Base-by-base conservation (phyloP, 2,113 vertebrate genomes). In the Hydrolagus affinis region DNA sequence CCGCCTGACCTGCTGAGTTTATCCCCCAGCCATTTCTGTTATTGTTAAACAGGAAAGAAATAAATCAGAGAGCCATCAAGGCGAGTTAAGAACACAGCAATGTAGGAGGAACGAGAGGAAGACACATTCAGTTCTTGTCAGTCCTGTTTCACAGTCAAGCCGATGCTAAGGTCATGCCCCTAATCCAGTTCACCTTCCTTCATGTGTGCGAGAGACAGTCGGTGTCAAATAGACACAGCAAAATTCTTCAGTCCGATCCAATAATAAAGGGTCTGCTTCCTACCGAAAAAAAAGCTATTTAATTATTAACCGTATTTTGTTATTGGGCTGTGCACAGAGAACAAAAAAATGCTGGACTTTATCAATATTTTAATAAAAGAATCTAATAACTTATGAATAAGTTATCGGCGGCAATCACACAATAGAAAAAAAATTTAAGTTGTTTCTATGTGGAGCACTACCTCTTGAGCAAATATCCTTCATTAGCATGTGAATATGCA, bases 401-500 rank as follows among this genome's bases (percentile, higher is more conserved):
- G 87, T 86, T 66, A 86, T 88, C 78, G 87, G 88, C 44, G 88
- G 89, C 88, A 87, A 85, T 88, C 86, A 60, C 88, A 88, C 87
- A 89, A 89, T 92, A 90, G 91, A 88, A 89, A 88, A 91, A 91
- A 32, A 75, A 32, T 75, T 75, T 1, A 19, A 32, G 73, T 15
- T 56, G 2, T 66, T 30, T n/a, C n/a, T 88, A 90, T 87, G 91
- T 88, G 89, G 88, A 74, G 90, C 87, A 89, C 85, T 90, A 88
- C 87, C 88, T 85, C 86, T 86, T 87, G 89, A 89, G 89, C 89
- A 91, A 91, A 90, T 86, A 88, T 86, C 17, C 60, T 66, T 86
- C 89, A 91, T 92, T 91, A 91, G 88, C 89, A 92, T 92, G 87
- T 91, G 89, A 92, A 91, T 88, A 89, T 89, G 89, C 88, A 90